Evolutionary conservation across 1,140 invertebrate genomes (phyloP).

Genomic region (Sweltsa coloradensis): DNA sequence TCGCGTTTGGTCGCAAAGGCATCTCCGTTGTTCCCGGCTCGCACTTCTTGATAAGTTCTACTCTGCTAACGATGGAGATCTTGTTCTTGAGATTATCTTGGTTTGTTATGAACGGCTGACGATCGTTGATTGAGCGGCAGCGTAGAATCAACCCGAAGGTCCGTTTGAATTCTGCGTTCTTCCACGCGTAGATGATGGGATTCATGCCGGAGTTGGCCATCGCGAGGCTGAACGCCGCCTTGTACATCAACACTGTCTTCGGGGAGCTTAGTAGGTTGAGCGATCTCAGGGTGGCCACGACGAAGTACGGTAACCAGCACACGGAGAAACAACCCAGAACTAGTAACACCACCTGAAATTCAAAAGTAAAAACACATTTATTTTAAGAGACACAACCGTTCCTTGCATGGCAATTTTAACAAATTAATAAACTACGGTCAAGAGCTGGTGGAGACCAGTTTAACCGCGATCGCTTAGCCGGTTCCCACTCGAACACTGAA

Average conservation of each 20-base stretch:
- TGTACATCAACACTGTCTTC: conserved; percentile 47
- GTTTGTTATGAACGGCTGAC: too few relatives aligned
- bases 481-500: too few relatives aligned
- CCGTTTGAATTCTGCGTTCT: conserved; percentile 56
- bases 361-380: conserved; percentile 9
- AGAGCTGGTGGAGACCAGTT: too few relatives aligned
- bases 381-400: background rate
- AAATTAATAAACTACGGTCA: background rate
- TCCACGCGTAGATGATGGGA: conserved; percentile 70
- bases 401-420: background rate
- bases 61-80: too few relatives aligned
- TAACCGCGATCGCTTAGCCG: too few relatives aligned
- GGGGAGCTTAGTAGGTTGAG: conserved; percentile 18
- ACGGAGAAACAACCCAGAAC: conserved; percentile 61
- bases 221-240: conserved; percentile 52
- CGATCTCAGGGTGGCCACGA: conserved; percentile 35
- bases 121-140: conserved; percentile 40
- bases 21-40: too few relatives aligned
- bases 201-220: conserved; percentile 64
- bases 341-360: conserved; percentile 51
- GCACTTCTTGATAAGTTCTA: too few relatives aligned
- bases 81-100: too few relatives aligned
- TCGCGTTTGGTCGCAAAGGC: too few relatives aligned
- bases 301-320: conserved; percentile 63
- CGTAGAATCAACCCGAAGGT: conserved; percentile 49